A percentile compares a stretch with the other conserved stretches of the same genome.
Conservation (phyloP, 2,888 invertebrate genomes). For the Cataglyphis altisquamis region DNA sequence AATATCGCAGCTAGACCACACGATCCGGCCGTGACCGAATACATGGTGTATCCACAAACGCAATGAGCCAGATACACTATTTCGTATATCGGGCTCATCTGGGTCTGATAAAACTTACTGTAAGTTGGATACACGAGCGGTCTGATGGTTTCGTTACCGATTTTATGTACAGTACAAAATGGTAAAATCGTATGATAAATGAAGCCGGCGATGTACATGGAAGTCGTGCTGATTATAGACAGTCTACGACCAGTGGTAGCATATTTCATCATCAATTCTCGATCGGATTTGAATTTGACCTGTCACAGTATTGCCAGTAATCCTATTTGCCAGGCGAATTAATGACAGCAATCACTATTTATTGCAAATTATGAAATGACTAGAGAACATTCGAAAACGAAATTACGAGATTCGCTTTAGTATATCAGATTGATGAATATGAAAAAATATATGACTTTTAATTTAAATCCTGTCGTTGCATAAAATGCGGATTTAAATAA, state of each 20-base stretch:
- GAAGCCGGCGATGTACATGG: constrained; percentile 67
- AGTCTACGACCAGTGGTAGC: constrained; percentile 73
- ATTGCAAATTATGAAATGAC: background rate
- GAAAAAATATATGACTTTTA: background rate
- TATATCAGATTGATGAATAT: background rate
- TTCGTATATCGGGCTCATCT: constrained; percentile 62
- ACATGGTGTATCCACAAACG: constrained; percentile 55
- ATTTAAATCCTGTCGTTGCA: background rate
- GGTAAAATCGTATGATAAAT: constrained; percentile 65
- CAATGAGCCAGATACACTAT: constrained; percentile 63
- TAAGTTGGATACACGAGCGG: constrained; percentile 74
- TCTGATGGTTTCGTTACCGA: constrained; percentile 69
- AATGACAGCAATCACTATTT: constrained; percentile 3
- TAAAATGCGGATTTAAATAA: background rate
- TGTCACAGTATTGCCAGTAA: constrained; percentile 59
- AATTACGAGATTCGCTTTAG: background rate
- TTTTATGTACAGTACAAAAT: constrained; percentile 39
- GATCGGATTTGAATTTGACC: constrained; percentile 62
- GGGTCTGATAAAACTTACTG: constrained; percentile 57
- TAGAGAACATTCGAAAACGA: background rate
- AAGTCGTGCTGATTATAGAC: constrained; percentile 62
- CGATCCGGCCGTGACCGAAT: constrained; percentile 53
- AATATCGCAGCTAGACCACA: constrained; percentile 66
- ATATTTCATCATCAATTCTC: constrained; percentile 73
- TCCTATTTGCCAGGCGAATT: background rate